Evolutionary conservation across 1,140 invertebrate species (phyloP), one percentile per base, ranked within the genome.

Genomic region (Drosophila truncata): DNA sequence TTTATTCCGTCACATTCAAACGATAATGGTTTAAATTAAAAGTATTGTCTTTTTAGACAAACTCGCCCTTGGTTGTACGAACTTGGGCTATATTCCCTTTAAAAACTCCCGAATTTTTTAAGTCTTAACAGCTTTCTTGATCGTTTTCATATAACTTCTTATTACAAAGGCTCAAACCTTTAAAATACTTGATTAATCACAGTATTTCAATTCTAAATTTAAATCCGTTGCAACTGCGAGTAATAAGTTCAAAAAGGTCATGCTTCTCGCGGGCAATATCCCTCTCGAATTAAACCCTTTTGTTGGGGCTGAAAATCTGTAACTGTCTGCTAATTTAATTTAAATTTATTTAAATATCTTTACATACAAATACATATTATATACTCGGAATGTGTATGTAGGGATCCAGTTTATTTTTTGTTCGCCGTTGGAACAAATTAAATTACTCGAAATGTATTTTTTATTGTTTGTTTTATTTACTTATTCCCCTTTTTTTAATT

Each of bases 241-340:
- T 42, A 62, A 42, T 25, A 61, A 39, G 62, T 39, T 65, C 27
- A 42, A 25, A 62, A 65, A 65, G 62, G 62, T 64, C 62, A 64
- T 11, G n/a, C n/a, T n/a, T 55, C 13, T 10, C 29, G 46, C 46
- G 18, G 52, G 52, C 52, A 55, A 16, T 31, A 55, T 62, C 60
- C 35, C 37, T 16, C 27, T 10, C 27, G 27, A 62, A 14, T 66
- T 58, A 76, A 77, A 67, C 71, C 62, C 71, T 76, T 76, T 57
- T 44, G 33, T 58, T 49, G 33, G n/a, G 18, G 39, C 46, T 29
- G 9, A 29, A 46, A 46, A 63, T 80, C 79, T 83, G 79, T 71
- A 71, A 65, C 65, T 81, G 84, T 90, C 84, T 90, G 85, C 49
- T 81, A 69, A 69, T 71, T 88, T 84, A 90, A 80, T 75, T 65